These are phyloP conservation scores for Antheraea assamensis DNA, from an alignment of 2,888 invertebrate genomes.

Conservation along the genomic window DNA sequence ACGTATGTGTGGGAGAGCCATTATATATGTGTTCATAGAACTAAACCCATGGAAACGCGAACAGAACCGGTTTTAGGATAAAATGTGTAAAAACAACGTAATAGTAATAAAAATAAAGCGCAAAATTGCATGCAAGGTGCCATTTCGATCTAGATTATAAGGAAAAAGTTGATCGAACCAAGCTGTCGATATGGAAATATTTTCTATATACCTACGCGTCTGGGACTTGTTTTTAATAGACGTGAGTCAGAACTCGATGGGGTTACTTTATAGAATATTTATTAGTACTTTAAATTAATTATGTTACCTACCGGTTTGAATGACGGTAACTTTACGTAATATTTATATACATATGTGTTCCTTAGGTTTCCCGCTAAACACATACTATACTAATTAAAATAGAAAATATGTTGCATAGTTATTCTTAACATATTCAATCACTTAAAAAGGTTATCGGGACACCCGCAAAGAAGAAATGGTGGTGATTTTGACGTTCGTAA, in stretches of 20 bases:
- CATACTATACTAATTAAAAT: background rate
- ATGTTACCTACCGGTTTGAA: constrained; percentile 1
- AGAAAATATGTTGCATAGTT: background rate
- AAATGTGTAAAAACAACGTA: background rate
- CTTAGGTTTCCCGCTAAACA: background rate
- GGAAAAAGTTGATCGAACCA: background rate
- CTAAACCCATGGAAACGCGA: background rate
- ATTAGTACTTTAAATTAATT: constrained; percentile 4
- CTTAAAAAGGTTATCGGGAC: too few species aligned
- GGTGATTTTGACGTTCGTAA: too few species aligned
- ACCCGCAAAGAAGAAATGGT: too few species aligned
- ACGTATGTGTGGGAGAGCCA: too few species aligned
- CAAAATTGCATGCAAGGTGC: background rate
- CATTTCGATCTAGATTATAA: background rate
- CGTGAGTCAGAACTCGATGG: constrained; percentile 8
- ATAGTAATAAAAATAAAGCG: background rate
- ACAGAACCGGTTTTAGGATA: background rate
- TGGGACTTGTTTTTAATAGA: background rate
- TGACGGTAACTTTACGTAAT: background rate
- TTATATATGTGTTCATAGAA: background rate
- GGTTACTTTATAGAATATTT: background rate
- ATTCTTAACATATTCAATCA: too few species aligned
- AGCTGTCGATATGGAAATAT: constrained; percentile 9
- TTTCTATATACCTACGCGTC: constrained; percentile 1
- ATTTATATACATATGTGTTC: background rate